phyloP scores from a whole-genome alignment of 2,113 vertebrate species.

The Perccottus glenii region DNA sequence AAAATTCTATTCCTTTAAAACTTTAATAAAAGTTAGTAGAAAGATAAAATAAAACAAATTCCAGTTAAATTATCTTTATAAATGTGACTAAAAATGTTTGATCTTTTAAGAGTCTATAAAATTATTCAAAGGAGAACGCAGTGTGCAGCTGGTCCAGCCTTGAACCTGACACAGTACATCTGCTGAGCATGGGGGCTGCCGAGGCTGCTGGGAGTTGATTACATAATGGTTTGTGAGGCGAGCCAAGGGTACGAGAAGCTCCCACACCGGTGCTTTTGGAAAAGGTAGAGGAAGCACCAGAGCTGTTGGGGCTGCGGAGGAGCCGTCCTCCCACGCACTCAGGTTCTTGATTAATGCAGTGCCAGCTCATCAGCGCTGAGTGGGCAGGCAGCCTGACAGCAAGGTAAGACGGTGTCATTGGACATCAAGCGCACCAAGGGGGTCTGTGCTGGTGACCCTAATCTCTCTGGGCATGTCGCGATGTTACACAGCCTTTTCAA shows the following conservation, averaged over 20 bases:
- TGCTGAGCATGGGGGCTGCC: constrained; percentile 12
- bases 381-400: constrained; percentile 53
- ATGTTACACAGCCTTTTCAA: constrained; percentile 28
- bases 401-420: constrained; percentile 51
- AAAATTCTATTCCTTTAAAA: no score
- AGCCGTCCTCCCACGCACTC: constrained; percentile 59
- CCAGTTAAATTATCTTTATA: no score
- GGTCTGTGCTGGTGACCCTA: constrained; percentile 31
- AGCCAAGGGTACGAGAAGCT: constrained; percentile 38
- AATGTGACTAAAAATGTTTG: neutral
- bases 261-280: constrained; percentile 39
- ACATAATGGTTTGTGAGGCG: constrained; percentile 31
- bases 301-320: constrained; percentile 45
- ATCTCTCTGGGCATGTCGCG: constrained; percentile 29
- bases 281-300: constrained; percentile 32
- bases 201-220: constrained; percentile 45
- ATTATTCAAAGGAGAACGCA: neutral
- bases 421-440: constrained; percentile 23
- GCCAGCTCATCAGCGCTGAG: constrained; percentile 60
- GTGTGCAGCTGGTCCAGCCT: constrained; percentile 5
- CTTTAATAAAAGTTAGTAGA: no score
- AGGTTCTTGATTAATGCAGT: constrained; percentile 54
- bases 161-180: constrained; percentile 17
- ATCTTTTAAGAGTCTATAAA: neutral
- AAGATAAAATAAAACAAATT: no score